Evolutionary conservation across 1,140 invertebrate genomes (phyloP), one percentile per base, ranked within the genome.

Genomic region (Glossosoma conforme): DNA sequence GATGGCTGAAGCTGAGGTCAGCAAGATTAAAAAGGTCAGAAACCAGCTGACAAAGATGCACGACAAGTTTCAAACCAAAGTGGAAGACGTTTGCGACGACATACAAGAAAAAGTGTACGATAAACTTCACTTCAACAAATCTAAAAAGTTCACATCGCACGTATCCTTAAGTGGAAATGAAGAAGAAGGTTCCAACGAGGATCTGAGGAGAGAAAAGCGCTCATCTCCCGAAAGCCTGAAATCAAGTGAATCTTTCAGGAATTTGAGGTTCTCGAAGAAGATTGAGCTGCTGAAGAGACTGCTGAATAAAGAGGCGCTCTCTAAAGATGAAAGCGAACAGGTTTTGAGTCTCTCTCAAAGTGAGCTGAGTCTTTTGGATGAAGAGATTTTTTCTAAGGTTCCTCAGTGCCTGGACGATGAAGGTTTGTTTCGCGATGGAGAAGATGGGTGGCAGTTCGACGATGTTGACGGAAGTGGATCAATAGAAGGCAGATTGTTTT

Each of bases 21-120:
- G 67, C 17, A 70, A 67, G 60, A 68, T 75, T 59, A 65, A 68
- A n/a, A 60, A 57, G 38, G 33, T 72, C 1, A 74, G 70, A 51
- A 65, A 67, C 33, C 61, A 61, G 4, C 51, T 72, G 1, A 64
- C 65, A 13, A 68, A 61, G 54, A 54, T 72, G 8, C 70, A 75
- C 25, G 70, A 61, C 9, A 73, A 72, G 44, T 64, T 75, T n/a
- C 67, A 72, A 30, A 61, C 69, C 40, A 63, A 61, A 0, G 65
- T 74, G 4, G 70, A 75, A 58, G 68, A 69, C 46, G 57, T 74
- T 3, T 68, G 68, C 50, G 72, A 73, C 45, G 68, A 70, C 52
- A 53, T 75, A 13, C 70, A 73, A 40, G 68, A 58, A 30, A 68
- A 65, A 44, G 65, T 72, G 21, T 69, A 73, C 22, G 64, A 62